Percentiles rank a stretch among this genome's conserved stretches.
phyloP scores from a whole-genome alignment of 30 jellyfish, hydroid and myxozoan species.

The Clytia hemisphaerica region DNA sequence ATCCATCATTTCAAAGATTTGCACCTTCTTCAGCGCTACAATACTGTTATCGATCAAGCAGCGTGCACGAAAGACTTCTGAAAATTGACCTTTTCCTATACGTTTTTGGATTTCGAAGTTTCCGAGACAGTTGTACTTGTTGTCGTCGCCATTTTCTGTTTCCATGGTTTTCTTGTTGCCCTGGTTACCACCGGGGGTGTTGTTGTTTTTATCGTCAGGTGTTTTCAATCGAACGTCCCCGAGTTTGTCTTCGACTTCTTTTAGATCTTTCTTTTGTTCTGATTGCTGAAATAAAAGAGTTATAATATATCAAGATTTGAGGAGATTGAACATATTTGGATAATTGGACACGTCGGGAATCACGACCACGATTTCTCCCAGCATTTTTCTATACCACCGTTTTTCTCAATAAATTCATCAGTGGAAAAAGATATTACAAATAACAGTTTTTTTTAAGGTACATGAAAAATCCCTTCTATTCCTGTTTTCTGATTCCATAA shows the following conservation, averaged over 20 bases:
- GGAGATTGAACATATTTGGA: neutral
- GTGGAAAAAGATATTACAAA: no score
- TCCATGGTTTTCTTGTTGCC: no score
- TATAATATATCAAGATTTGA: neutral
- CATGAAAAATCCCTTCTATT: no score
- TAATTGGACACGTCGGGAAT: no score
- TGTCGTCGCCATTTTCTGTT: conserved; percentile 57
- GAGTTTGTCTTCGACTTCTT: neutral
- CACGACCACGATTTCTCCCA: no score
- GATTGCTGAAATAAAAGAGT: neutral
- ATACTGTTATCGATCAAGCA: conserved; percentile 71
- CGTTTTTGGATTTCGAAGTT: conserved; percentile 79
- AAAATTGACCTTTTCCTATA: conserved; percentile 95
- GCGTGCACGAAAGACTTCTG: conserved; percentile 88
- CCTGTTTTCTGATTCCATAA: no score
- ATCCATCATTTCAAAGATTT: conserved; percentile 96
- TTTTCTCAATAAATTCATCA: no score
- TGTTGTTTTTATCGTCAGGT: no score
- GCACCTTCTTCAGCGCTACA: conserved; percentile 87
- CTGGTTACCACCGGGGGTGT: no score
- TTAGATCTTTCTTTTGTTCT: neutral
- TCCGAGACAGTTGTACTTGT: conserved; percentile 72
- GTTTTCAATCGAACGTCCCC: neutral
- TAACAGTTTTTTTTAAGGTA: no score
- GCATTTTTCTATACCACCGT: no score